Percentiles rank a stretch among this genome's conserved stretches.
phyloP scores from a whole-genome alignment of 2,797 vertebrate species.

The Sebastes nivosus region DNA sequence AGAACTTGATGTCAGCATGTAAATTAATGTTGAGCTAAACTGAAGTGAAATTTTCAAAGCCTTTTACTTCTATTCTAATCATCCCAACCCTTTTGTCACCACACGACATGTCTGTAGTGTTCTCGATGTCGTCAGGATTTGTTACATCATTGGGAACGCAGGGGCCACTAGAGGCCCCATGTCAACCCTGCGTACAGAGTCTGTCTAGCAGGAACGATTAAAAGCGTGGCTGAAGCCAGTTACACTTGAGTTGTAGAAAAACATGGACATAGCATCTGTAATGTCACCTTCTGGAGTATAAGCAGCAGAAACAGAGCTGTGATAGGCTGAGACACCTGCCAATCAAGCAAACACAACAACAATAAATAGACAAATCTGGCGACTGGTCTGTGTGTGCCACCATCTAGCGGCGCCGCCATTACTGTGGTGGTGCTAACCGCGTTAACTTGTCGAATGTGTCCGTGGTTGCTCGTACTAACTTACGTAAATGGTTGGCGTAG shows the following conservation, averaged over 20 bases:
- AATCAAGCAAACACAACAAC: neutral
- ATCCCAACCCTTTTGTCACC: neutral
- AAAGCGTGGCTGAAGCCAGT: neutral
- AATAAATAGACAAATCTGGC: neutral
- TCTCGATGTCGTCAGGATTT: neutral
- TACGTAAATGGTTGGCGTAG: neutral
- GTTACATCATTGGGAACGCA: conserved; percentile 4
- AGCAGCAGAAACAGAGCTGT: neutral
- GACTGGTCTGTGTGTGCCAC: neutral
- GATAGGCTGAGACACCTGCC: neutral
- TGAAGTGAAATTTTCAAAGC: neutral
- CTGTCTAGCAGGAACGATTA: neutral
- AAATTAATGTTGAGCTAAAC: neutral
- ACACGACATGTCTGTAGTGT: neutral
- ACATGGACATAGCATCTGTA: neutral
- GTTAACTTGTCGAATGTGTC: neutral
- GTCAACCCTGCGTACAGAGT: neutral
- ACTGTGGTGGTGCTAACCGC: neutral
- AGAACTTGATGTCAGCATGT: neutral
- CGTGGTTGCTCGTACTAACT: neutral
- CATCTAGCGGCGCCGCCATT: neutral
- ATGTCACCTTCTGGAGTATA: neutral
- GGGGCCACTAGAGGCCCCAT: conserved; percentile 1
- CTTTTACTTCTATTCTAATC: conserved; percentile 3
- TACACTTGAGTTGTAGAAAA: neutral